Base-by-base conservation (phyloP, 2,888 invertebrate species). In the Macrosoma leucophasiata region DNA sequence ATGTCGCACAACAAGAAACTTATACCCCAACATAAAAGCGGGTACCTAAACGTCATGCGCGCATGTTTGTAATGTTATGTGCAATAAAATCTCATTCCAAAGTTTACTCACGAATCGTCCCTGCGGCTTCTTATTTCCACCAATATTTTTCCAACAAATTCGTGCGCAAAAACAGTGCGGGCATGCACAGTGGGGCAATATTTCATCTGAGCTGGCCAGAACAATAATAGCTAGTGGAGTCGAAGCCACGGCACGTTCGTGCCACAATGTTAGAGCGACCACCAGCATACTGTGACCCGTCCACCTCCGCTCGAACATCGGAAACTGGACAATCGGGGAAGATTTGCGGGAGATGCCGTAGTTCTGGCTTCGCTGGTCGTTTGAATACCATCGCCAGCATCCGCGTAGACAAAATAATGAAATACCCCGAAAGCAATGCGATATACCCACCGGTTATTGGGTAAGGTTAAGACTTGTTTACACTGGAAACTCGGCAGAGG, bases 371-470 rank as follows among this genome's bases (percentile, higher is more conserved):
- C 21, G 40, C 48, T 72, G 74, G 78, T 52, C 50, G 51, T 48
- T 56, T 55, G 58, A 58, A 59, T 57, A 71, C 70, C 74, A 75
- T 76, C 76, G 67, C 69, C 77, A 70, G 73, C 74, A 78, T 79
- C 78, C 78, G 70, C 72, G 82, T 81, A 82, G 82, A 82, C 82
- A 84, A 82, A 84, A 84, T 82, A 84, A 72, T 65, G 72, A 69
- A 81, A 75, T 81, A 82, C 79, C 59, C 70, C 74, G 82, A 82
- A 82, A 76, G 82, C 81, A 76, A 82, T 63, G 69, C 72, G 77
- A 78, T 79, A 75, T 73, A 66, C 52, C 56, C 66, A 65, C 55
- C 59, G 55, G 72, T 78, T 82, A 79, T 81, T 82, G 82, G 78
- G 82, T 79, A 75, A 82, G 82, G 82, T 82, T 82, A 78, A 68